A percentile compares a stretch with the other conserved stretches of the same genome.
Evolutionary conservation across 2,113 vertebrate species (phyloP).

Genomic region (Podarcis raffonei): DNA sequence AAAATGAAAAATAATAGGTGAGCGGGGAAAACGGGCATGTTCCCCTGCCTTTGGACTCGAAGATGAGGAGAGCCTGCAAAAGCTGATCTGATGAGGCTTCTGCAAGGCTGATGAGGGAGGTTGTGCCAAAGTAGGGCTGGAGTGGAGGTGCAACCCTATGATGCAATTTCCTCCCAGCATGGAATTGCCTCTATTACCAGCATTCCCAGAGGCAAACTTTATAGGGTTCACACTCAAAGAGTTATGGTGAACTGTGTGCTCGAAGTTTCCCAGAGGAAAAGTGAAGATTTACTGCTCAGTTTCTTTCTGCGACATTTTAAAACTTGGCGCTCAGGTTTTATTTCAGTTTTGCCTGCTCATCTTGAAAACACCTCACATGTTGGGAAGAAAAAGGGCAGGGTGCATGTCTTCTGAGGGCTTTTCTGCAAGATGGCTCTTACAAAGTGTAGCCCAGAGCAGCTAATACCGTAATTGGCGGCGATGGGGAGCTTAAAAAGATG

Average conservation of each 20-base stretch:
- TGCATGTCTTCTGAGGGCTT: rapidly evolving
- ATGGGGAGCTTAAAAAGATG: not conserved
- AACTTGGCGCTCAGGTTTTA: conserved; percentile 36
- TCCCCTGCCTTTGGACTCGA: not conserved
- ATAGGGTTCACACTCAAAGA: conserved; percentile 33
- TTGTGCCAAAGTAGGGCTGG: not conserved
- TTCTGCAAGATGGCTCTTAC: not conserved
- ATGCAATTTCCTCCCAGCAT: conserved; percentile 5
- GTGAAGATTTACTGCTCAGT: conserved; percentile 34
- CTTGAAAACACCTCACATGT: conserved; percentile 55
- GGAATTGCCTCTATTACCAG: conserved; percentile 27
- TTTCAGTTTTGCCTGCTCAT: conserved; percentile 46
- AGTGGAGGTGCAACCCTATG: not conserved
- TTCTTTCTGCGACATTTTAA: conserved; percentile 57
- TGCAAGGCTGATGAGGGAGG: not conserved
- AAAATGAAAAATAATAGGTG: conserved; percentile 39
- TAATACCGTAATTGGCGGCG: not conserved
- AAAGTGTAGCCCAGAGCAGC: not conserved
- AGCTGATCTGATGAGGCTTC: conserved; percentile 11
- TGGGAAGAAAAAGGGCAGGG: conserved; percentile 26
- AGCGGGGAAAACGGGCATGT: conserved; percentile 8
- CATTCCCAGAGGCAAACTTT: conserved; percentile 42
- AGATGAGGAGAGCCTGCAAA: conserved; percentile 17
- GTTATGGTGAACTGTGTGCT: conserved; percentile 31
- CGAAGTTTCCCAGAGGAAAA: conserved; percentile 43